These are phyloP conservation scores for Telenomus remus DNA, from an alignment of 1,140 invertebrate genomes.

Conservation along the genomic window DNA sequence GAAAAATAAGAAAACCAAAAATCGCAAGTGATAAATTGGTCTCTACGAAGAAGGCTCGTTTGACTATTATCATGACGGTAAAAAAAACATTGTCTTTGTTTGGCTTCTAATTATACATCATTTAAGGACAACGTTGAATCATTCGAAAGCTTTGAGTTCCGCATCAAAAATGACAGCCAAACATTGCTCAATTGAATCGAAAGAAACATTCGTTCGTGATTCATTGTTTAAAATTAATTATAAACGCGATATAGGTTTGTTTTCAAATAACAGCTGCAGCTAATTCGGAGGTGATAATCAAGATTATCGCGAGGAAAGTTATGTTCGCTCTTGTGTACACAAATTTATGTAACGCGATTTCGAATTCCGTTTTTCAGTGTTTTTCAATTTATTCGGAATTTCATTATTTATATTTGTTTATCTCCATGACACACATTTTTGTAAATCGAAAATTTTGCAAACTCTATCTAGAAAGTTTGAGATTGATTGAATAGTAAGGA, in stretches of 20 bases:
- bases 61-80: slow-evolving; percentile 20
- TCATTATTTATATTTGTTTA: too few species aligned
- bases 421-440: too few species aligned
- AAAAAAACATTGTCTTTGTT: slow-evolving; percentile 26
- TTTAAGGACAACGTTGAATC: slow-evolving; percentile 36
- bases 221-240: neutral
- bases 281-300: too few species aligned
- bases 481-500: too few species aligned
- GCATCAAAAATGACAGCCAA: slow-evolving; percentile 6
- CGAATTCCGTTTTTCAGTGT: too few species aligned
- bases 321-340: too few species aligned
- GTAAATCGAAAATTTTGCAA: too few species aligned
- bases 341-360: too few species aligned
- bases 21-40: slow-evolving; percentile 15
- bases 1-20: neutral
- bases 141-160: slow-evolving; percentile 21
- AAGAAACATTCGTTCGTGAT: neutral
- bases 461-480: too few species aligned
- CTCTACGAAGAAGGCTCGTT: neutral
- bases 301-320: too few species aligned
- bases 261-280: too few species aligned
- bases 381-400: too few species aligned
- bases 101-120: slow-evolving; percentile 35
- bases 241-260: neutral
- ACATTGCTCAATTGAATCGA: slow-evolving; percentile 5